A percentile compares a stretch with the other conserved stretches of the same genome.
Conservation (phyloP, 2,113 vertebrate species). For the Pyxicephalus adspersus region DNA sequence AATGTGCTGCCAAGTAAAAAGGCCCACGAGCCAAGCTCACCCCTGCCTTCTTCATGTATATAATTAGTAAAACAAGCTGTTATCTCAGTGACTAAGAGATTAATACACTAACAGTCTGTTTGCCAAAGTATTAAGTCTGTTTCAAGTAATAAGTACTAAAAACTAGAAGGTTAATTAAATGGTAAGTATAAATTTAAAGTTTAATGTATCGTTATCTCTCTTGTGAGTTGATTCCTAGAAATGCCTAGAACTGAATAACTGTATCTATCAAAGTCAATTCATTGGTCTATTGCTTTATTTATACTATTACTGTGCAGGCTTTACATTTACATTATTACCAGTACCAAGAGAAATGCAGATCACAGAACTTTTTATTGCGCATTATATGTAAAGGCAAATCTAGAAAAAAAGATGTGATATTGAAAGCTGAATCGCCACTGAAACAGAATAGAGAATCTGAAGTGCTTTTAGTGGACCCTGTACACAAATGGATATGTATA, state of each 20-base stretch:
- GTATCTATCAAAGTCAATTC: background rate
- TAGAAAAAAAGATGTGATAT: too few species aligned
- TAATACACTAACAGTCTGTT: conserved; percentile 32
- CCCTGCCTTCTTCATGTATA: conserved; percentile 49
- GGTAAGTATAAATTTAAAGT: conserved; percentile 21
- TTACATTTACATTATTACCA: too few species aligned
- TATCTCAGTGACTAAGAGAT: conserved; percentile 47
- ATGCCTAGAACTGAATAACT: background rate
- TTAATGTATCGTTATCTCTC: background rate
- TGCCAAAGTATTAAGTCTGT: conserved; percentile 33
- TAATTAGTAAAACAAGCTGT: conserved; percentile 56
- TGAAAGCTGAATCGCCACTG: too few species aligned
- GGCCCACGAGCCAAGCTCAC: conserved; percentile 49
- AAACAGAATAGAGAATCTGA: too few species aligned
- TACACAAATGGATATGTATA: too few species aligned
- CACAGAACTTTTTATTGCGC: too few species aligned
- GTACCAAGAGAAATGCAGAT: too few species aligned
- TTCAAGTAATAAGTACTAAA: conserved; percentile 15
- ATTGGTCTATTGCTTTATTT: background rate
- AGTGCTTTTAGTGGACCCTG: too few species aligned
- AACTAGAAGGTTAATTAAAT: conserved; percentile 39
- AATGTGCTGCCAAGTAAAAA: conserved; percentile 50
- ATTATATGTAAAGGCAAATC: too few species aligned
- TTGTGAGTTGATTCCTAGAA: conserved; percentile 3
- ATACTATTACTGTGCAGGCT: too few species aligned